Evolutionary conservation across 2,113 vertebrate species (phyloP).

Genomic region (Gnathonemus longibarbis): DNA sequence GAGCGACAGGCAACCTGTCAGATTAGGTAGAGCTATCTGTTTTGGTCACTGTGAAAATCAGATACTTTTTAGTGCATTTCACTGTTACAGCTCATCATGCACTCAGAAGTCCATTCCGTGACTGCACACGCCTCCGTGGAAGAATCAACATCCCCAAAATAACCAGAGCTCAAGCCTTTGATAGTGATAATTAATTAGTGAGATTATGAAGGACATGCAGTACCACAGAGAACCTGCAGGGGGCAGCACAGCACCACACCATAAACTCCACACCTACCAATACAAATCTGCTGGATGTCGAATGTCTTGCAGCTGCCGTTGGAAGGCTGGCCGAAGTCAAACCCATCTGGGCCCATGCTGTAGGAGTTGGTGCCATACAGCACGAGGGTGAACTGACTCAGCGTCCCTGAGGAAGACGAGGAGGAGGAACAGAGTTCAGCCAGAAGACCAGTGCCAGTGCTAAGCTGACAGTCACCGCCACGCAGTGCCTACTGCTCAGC

Average conservation of each 20-base stretch:
- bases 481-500: neutral
- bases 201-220: neutral
- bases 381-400: conserved; percentile 85
- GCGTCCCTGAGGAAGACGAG: conserved; percentile 59
- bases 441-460: conserved; percentile 1
- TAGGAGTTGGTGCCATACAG: conserved; percentile 77
- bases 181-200: neutral
- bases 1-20: too few relatives aligned
- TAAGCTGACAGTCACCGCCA: conserved; percentile 12
- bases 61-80: neutral
- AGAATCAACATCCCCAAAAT: neutral
- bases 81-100: neutral
- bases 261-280: conserved; percentile 70
- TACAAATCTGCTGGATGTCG: conserved; percentile 85
- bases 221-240: neutral
- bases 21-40: neutral
- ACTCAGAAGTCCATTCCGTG: neutral
- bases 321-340: conserved; percentile 70
- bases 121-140: neutral
- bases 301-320: conserved; percentile 91
- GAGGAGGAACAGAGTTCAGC: neutral
- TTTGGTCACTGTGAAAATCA: neutral
- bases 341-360: conserved; percentile 57
- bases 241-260: neutral
- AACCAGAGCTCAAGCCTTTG: neutral